Conservation (phyloP, 2,888 invertebrate species). For the Dasysyrphus tricinctus region DNA sequence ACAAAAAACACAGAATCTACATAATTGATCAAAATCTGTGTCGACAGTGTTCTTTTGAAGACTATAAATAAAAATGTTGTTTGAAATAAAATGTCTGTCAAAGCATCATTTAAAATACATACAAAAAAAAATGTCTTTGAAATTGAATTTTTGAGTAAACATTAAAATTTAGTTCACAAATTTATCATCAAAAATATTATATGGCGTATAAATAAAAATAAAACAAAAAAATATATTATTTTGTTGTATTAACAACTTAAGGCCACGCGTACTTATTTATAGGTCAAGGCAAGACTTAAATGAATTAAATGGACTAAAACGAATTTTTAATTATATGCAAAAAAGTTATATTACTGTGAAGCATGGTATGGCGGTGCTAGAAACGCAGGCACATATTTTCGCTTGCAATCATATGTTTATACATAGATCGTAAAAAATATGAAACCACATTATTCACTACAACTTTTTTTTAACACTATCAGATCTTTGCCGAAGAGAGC, state of each 20-base stretch:
- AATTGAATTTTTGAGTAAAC: slow-evolving; percentile 7
- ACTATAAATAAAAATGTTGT: slow-evolving; percentile 33
- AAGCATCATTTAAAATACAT: slow-evolving; percentile 30
- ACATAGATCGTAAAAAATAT: too few relatives aligned
- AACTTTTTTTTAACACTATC: too few relatives aligned
- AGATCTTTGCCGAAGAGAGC: too few relatives aligned
- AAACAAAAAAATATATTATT: not conserved
- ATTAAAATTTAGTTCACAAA: slow-evolving; percentile 4
- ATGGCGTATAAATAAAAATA: not conserved
- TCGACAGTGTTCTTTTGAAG: slow-evolving; percentile 33
- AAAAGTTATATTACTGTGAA: too few relatives aligned
- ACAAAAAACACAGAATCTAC: not conserved
- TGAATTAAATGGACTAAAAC: too few relatives aligned
- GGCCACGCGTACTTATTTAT: too few relatives aligned
- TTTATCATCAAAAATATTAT: not conserved
- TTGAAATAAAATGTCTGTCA: slow-evolving; percentile 52
- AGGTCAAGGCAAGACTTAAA: too few relatives aligned
- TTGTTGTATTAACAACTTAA: not conserved
- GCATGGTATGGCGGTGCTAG: too few relatives aligned
- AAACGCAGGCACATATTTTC: too few relatives aligned
- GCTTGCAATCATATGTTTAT: too few relatives aligned
- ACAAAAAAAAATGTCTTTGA: not conserved
- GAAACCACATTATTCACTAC: too few relatives aligned
- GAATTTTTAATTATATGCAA: too few relatives aligned
- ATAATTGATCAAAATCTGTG: slow-evolving; percentile 37